A percentile compares a stretch with the other conserved stretches of the same genome.
phyloP scores from a whole-genome alignment of 2,888 invertebrate species.

The Eurois occulta region DNA sequence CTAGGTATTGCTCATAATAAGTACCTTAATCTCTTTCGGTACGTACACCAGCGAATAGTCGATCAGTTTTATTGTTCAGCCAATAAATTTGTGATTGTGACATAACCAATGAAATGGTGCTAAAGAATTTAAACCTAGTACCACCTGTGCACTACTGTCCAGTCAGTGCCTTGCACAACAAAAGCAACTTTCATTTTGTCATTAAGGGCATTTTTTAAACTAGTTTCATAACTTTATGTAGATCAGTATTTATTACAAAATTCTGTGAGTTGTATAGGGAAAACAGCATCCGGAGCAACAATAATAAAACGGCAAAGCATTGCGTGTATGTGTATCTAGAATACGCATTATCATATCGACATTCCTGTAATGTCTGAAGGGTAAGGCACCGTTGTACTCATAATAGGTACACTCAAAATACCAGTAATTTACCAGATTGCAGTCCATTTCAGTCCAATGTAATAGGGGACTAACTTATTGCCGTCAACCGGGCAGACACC shows the following conservation, averaged over 20 bases:
- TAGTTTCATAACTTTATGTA: conserved; percentile 1
- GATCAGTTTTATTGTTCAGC: neutral
- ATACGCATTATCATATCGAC: neutral
- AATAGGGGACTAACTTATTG: neutral
- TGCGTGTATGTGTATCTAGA: neutral
- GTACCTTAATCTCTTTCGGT: too few species aligned
- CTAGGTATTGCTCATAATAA: too few species aligned
- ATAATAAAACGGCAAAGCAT: neutral
- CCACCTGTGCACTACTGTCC: neutral
- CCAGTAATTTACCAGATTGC: too few species aligned
- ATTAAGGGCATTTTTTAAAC: conserved; percentile 38
- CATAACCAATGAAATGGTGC: neutral
- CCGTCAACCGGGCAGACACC: neutral
- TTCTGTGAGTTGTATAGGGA: neutral
- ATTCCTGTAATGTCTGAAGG: neutral
- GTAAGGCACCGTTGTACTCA: neutral
- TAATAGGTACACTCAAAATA: too few species aligned
- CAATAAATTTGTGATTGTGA: neutral
- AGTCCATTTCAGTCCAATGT: neutral
- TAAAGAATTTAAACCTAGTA: conserved; percentile 21
- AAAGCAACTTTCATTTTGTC: conserved; percentile 43
- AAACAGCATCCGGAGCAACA: neutral
- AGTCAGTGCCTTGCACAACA: conserved; percentile 23
- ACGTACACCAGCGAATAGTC: neutral
- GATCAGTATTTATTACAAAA: neutral